Percentiles rank a stretch among this genome's conserved stretches.
phyloP scores from a whole-genome alignment of 92 coral and sea anemone genomes.

The Chrysogorgia sp. region DNA sequence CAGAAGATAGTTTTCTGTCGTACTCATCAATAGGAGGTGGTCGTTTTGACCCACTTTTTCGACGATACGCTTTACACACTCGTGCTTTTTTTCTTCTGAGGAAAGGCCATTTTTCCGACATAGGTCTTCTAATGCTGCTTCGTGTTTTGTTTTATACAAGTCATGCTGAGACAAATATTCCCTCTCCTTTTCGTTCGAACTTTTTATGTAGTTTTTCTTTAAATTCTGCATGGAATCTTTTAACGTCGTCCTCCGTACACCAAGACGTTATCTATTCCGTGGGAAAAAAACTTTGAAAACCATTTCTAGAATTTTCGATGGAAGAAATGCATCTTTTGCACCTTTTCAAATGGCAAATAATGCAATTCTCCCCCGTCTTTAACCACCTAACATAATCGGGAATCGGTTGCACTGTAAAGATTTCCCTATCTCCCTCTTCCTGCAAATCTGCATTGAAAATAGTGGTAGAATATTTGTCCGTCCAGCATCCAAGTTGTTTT shows the following conservation, averaged over 20 bases:
- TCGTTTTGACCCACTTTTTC: constrained; percentile 25
- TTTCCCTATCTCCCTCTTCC: constrained; percentile 2
- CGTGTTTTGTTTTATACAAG: constrained; percentile 42
- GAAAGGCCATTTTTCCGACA: constrained; percentile 48
- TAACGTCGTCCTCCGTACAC: too few species aligned
- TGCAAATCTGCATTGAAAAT: constrained; percentile 39
- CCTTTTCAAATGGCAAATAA: constrained; percentile 44
- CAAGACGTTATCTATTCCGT: not conserved
- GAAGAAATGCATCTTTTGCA: not conserved
- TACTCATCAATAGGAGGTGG: constrained; percentile 55
- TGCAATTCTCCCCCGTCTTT: constrained; percentile 53
- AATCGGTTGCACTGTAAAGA: constrained; percentile 41
- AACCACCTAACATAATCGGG: too few species aligned
- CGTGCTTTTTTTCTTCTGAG: constrained; percentile 60
- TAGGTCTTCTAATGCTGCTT: constrained; percentile 46
- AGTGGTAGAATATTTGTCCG: constrained; percentile 39
- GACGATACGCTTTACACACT: constrained; percentile 40
- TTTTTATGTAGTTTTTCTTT: constrained; percentile 7
- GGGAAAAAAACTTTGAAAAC: constrained; percentile 36
- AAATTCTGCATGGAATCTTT: constrained; percentile 11
- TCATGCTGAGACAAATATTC: constrained; percentile 65
- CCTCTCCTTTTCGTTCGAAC: constrained; percentile 29
- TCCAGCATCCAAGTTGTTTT: constrained; percentile 49
- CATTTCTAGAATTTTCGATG: constrained; percentile 24
- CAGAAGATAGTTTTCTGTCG: constrained; percentile 36